phyloP scores from a whole-genome alignment of 1,140 invertebrate genomes.

The Drosophila obscura region DNA sequence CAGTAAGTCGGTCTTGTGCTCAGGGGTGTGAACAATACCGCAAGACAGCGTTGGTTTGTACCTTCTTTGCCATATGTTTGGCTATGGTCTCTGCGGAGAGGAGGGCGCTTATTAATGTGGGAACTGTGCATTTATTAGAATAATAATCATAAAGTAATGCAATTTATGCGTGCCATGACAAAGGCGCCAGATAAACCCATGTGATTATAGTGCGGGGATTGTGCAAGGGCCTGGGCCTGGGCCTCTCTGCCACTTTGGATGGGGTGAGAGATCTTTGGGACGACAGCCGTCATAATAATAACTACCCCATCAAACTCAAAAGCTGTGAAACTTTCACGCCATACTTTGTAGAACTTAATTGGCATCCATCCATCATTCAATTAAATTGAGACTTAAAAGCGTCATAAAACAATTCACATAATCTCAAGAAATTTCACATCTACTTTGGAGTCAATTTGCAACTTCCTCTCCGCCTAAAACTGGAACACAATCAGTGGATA shows the following conservation, averaged over 20 bases:
- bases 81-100: conserved; percentile 33
- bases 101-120: conserved; percentile 72
- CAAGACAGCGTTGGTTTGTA: conserved; percentile 41
- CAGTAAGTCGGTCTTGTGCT: conserved; percentile 50
- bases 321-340: neutral
- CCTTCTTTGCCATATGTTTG: conserved; percentile 44
- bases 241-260: neutral
- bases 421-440: conserved; percentile 25
- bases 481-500: conserved; percentile 12
- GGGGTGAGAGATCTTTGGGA: conserved; percentile 17
- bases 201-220: conserved; percentile 47
- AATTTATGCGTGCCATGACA: conserved; percentile 73
- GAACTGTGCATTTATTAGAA: conserved; percentile 74
- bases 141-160: conserved; percentile 70
- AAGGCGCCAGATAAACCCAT: conserved; percentile 52
- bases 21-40: conserved; percentile 70
- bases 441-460: conserved; percentile 29
- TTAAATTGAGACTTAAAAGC: conserved; percentile 1
- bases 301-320: neutral
- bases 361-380: neutral
- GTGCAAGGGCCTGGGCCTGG: conserved; percentile 33
- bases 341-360: conserved; percentile 17
- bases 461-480: conserved; percentile 20
- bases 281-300: neutral
- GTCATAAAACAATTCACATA: conserved; percentile 1